phyloP scores from a whole-genome alignment of 2,888 invertebrate species.

The Amphipyra berbera region DNA sequence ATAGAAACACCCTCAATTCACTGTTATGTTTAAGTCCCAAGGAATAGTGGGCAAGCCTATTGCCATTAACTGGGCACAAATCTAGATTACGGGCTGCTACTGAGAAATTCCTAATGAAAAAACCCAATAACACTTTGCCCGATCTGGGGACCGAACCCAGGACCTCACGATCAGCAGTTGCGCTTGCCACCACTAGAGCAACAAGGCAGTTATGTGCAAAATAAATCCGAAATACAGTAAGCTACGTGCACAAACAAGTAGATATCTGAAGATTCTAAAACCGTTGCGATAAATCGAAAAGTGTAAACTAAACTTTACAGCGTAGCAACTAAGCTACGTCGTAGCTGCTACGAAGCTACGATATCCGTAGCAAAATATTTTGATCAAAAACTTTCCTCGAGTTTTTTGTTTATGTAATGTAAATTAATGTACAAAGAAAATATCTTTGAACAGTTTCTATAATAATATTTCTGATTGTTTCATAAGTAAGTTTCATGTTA shows the following conservation, averaged over 20 bases:
- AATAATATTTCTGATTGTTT: conserved; percentile 28
- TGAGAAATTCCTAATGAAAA: too few relatives aligned
- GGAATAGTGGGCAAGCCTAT: too few relatives aligned
- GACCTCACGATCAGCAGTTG: too few relatives aligned
- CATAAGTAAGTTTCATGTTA: conserved; percentile 30
- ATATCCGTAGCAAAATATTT: conserved; percentile 37
- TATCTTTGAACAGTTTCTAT: conserved; percentile 14
- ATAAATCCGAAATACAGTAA: not conserved
- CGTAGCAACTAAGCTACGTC: conserved; percentile 16
- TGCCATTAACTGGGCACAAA: too few relatives aligned
- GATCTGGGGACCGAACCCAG: too few relatives aligned
- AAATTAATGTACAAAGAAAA: conserved; percentile 32
- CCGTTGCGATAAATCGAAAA: conserved; percentile 39
- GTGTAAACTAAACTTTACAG: conserved; percentile 25
- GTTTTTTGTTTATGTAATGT: conserved; percentile 28
- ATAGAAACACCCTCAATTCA: too few relatives aligned
- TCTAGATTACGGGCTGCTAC: too few relatives aligned
- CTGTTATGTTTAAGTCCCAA: too few relatives aligned
- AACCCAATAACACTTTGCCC: too few relatives aligned
- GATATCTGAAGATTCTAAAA: conserved; percentile 27
- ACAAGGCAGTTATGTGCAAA: too few relatives aligned
- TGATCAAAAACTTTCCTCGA: conserved; percentile 15
- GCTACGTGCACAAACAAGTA: conserved; percentile 18
- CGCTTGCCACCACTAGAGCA: too few relatives aligned
- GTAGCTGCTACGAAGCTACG: conserved; percentile 23